These are phyloP conservation scores for Phorcus lineatus DNA, from an alignment of 2,888 invertebrate species.

Conservation along the genomic window DNA sequence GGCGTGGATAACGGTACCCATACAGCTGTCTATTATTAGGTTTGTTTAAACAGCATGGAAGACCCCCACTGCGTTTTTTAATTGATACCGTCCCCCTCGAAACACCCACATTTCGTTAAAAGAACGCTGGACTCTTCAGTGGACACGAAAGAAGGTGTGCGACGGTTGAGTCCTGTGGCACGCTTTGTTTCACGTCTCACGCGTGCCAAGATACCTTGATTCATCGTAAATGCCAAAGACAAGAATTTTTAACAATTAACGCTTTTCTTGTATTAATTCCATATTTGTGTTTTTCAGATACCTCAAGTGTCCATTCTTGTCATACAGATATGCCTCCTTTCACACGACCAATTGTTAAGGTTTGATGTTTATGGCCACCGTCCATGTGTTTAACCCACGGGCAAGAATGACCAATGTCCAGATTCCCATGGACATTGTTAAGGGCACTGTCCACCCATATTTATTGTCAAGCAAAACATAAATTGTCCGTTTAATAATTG, in stretches of 20 bases:
- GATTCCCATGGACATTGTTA: not conserved
- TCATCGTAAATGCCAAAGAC: not conserved
- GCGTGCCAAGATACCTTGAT: not conserved
- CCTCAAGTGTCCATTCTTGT: not conserved
- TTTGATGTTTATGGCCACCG: not conserved
- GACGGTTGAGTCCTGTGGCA: not conserved
- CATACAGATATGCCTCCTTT: not conserved
- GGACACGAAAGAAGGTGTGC: not conserved
- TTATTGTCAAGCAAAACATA: not conserved
- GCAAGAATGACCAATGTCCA: not conserved
- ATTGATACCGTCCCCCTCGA: not conserved
- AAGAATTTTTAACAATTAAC: not conserved
- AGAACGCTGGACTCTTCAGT: not conserved
- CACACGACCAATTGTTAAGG: not conserved
- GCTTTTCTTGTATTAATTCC: not conserved
- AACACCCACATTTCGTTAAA: not conserved
- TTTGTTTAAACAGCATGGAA: not conserved
- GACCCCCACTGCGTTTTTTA: not conserved
- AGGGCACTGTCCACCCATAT: not conserved
- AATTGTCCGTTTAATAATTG: conserved; percentile 2
- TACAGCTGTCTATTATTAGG: not conserved
- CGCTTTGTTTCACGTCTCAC: not conserved
- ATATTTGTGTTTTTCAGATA: not conserved
- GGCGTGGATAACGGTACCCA: not conserved
- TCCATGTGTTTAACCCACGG: not conserved